Conservation (phyloP, 2,797 vertebrate species). For the Coregonus ussuriensis region DNA sequence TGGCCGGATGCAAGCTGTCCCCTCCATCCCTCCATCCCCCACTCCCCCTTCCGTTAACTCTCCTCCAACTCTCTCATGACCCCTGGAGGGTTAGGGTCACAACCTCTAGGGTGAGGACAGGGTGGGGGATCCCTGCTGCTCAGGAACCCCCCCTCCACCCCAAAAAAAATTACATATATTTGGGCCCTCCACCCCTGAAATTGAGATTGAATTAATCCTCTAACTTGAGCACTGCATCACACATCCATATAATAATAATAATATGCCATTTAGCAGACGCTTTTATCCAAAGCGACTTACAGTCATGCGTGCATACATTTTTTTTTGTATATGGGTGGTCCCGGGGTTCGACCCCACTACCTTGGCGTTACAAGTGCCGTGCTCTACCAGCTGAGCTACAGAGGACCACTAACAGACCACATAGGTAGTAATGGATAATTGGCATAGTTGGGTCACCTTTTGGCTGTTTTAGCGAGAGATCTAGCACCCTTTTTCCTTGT, state of each 20-base stretch:
- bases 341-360: too few species aligned
- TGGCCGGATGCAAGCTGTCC: conserved; percentile 59
- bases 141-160: conserved; percentile 22
- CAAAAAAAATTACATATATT: too few species aligned
- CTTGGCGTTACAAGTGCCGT: too few species aligned
- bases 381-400: too few species aligned
- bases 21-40: neutral
- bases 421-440: conserved; percentile 1
- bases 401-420: too few species aligned
- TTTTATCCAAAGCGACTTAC: too few species aligned
- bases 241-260: neutral
- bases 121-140: conserved; percentile 47
- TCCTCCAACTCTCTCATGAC: conserved; percentile 74
- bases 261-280: too few species aligned
- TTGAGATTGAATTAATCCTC: conserved; percentile 18
- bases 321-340: too few species aligned
- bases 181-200: neutral
- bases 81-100: conserved; percentile 63
- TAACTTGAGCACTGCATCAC: conserved; percentile 37
- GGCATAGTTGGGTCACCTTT: conserved; percentile 17
- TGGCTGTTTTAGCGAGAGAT: neutral
- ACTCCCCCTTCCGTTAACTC: conserved; percentile 40
- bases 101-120: conserved; percentile 44
- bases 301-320: too few species aligned
- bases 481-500: conserved; percentile 4